Conservation (phyloP, 2,113 vertebrate genomes). For the Sceloporus undulatus region DNA sequence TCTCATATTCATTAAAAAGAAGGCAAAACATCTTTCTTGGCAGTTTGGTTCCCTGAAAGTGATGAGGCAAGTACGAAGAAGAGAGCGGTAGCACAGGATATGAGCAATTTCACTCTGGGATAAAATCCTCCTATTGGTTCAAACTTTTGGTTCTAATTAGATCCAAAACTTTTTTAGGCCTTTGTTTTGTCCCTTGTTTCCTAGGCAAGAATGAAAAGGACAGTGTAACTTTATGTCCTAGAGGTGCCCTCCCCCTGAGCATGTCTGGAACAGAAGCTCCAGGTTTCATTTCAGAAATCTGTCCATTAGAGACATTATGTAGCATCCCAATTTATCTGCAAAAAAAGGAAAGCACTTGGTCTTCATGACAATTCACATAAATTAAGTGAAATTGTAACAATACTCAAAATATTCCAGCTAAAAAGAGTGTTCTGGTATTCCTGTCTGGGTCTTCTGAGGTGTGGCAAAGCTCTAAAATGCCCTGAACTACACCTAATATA, state of each 20-base stretch:
- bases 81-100: neutral
- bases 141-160: no score
- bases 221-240: neutral
- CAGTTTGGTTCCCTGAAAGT: neutral
- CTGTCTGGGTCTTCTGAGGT: neutral
- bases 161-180: no score
- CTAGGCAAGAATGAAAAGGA: neutral
- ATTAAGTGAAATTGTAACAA: neutral
- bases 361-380: neutral
- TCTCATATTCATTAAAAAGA: neutral
- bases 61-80: neutral
- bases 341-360: neutral
- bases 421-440: neutral
- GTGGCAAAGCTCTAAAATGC: neutral
- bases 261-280: no score
- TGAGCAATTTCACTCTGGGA: neutral
- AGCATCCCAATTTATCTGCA: neutral
- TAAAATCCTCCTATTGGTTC: neutral
- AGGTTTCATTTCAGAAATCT: neutral
- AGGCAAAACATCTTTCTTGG: neutral
- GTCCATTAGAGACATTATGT: neutral
- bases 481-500: neutral
- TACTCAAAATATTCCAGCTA: neutral
- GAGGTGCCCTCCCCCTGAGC: neutral
- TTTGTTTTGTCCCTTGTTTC: neutral